Conservation (phyloP, 2,797 vertebrate species). For the Chanos chanos region DNA sequence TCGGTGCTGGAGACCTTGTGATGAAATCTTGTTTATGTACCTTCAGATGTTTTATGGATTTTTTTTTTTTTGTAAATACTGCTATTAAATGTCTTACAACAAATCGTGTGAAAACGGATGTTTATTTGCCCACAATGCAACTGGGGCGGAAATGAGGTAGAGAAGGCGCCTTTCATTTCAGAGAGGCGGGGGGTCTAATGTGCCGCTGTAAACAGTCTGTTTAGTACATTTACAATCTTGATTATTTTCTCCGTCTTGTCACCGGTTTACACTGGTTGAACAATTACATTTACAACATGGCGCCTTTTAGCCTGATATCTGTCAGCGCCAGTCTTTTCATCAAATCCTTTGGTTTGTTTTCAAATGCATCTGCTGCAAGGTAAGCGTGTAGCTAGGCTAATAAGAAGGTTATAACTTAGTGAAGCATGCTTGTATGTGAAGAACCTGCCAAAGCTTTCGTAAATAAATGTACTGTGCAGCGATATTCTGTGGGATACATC, state of each 20-base stretch:
- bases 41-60: too few species aligned
- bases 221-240: not conserved
- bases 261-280: not conserved
- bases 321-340: constrained; percentile 51
- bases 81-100: too few species aligned
- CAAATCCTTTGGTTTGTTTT: constrained; percentile 58
- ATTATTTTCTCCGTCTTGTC: not conserved
- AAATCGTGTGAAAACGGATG: too few species aligned
- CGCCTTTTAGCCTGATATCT: constrained; percentile 58
- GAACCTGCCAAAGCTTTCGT: too few species aligned
- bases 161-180: constrained; percentile 55
- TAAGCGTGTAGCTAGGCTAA: constrained; percentile 30
- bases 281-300: constrained; percentile 50
- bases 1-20: too few species aligned
- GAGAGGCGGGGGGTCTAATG: constrained; percentile 10
- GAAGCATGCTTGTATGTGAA: too few species aligned
- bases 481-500: too few species aligned
- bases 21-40: too few species aligned
- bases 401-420: too few species aligned
- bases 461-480: too few species aligned
- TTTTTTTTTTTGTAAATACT: too few species aligned
- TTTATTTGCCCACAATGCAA: constrained; percentile 62
- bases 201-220: not conserved
- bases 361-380: constrained; percentile 56
- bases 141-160: not conserved